A percentile compares a stretch with the other conserved stretches of the same genome.
phyloP scores from a whole-genome alignment of 2,888 invertebrate species.

The Apamea epomidion region DNA sequence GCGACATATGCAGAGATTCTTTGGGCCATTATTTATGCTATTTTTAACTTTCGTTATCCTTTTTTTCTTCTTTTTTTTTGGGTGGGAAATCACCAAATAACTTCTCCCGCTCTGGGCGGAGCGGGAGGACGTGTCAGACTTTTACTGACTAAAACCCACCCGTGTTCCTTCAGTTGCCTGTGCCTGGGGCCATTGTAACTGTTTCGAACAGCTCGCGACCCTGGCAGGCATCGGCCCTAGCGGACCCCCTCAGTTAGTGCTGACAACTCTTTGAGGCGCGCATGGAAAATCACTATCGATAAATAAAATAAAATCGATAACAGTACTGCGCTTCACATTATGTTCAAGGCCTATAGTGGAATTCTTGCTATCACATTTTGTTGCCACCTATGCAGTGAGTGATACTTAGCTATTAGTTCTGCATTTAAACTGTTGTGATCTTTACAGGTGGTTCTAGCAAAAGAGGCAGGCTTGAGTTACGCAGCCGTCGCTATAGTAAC shows the following conservation, averaged over 20 bases:
- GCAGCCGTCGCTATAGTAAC: constrained; percentile 98
- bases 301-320: neutral
- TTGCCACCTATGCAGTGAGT: neutral
- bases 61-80: constrained; percentile 7
- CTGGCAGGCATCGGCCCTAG: too few relatives aligned
- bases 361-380: neutral
- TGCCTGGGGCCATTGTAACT: too few relatives aligned
- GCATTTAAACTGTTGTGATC: neutral
- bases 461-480: constrained; percentile 98
- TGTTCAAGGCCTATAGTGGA: neutral
- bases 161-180: too few relatives aligned
- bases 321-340: neutral
- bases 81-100: too few relatives aligned
- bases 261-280: too few relatives aligned
- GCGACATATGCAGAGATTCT: neutral
- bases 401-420: neutral
- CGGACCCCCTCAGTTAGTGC: too few relatives aligned
- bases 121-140: too few relatives aligned
- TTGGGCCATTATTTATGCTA: neutral
- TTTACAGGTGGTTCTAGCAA: constrained; percentile 95
- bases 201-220: too few relatives aligned
- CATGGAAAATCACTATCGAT: too few relatives aligned
- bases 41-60: neutral
- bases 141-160: too few relatives aligned
- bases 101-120: too few relatives aligned